Evolutionary conservation across 2,888 invertebrate species (phyloP).

Genomic region (Ormia ochracea): DNA sequence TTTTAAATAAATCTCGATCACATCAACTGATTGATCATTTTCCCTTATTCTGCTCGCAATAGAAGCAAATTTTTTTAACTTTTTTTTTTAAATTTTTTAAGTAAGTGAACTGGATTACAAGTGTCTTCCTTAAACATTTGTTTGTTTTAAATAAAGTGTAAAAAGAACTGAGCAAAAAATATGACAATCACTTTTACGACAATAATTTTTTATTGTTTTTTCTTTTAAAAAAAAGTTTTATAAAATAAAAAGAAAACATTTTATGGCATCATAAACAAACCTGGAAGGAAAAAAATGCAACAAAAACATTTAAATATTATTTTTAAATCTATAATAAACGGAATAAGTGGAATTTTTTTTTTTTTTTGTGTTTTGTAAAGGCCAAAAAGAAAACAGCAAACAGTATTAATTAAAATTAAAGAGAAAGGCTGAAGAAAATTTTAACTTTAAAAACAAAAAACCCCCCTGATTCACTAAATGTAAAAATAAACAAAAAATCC

Average conservation of each 20-base stretch:
- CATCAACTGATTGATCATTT: not conserved
- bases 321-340: conserved; percentile 31
- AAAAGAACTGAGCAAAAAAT: not conserved
- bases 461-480: conserved; percentile 10
- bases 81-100: not conserved
- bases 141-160: conserved; percentile 21
- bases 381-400: conserved; percentile 5
- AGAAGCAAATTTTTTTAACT: no score
- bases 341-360: conserved; percentile 12
- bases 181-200: not conserved
- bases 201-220: not conserved
- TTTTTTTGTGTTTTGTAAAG: not conserved
- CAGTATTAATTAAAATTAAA: conserved; percentile 17
- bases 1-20: not conserved
- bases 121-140: conserved; percentile 42
- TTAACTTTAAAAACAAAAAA: conserved; percentile 9
- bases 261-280: conserved; percentile 22
- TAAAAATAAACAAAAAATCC: not conserved
- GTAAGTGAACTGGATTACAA: conserved; percentile 3
- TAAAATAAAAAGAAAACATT: not conserved
- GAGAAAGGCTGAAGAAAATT: conserved; percentile 45
- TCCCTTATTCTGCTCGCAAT: not conserved
- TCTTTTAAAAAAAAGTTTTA: not conserved
- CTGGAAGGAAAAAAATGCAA: not conserved
- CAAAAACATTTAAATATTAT: conserved; percentile 17